Evolutionary conservation across 2,113 vertebrate species (phyloP).

Genomic region (Ginglymostoma cirratum): DNA sequence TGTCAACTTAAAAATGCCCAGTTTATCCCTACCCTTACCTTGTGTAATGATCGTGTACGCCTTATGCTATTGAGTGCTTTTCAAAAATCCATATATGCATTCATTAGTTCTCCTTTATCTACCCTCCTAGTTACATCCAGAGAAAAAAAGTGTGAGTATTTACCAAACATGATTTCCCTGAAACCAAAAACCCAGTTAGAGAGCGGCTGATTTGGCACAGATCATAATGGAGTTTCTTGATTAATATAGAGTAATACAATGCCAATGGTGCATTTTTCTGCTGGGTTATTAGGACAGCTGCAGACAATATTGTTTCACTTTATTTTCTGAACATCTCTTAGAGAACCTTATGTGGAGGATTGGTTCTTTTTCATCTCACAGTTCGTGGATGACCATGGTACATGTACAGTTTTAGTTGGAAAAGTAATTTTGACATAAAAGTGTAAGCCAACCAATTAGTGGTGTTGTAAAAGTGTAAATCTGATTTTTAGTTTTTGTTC

Average conservation of each 20-base stretch:
- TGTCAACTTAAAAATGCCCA: no score
- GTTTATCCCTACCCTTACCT: no score
- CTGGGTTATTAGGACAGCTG: not conserved
- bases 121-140: not conserved
- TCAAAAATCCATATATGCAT: no score
- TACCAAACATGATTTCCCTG: not conserved
- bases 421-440: not conserved
- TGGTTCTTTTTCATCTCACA: not conserved
- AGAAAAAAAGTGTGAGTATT: not conserved
- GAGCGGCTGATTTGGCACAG: not conserved
- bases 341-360: not conserved
- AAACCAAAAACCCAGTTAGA: not conserved
- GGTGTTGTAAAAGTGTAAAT: not conserved
- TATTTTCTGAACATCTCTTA: not conserved
- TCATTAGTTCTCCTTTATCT: not conserved
- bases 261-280: not conserved
- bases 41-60: no score
- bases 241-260: not conserved
- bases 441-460: not conserved
- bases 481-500: not conserved
- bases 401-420: not conserved
- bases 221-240: not conserved
- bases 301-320: not conserved
- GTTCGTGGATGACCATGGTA: not conserved
- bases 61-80: no score